These are phyloP conservation scores for Xiphophorus birchmanni DNA, from an alignment of 2,797 vertebrate genomes.

Conservation along the genomic window DNA sequence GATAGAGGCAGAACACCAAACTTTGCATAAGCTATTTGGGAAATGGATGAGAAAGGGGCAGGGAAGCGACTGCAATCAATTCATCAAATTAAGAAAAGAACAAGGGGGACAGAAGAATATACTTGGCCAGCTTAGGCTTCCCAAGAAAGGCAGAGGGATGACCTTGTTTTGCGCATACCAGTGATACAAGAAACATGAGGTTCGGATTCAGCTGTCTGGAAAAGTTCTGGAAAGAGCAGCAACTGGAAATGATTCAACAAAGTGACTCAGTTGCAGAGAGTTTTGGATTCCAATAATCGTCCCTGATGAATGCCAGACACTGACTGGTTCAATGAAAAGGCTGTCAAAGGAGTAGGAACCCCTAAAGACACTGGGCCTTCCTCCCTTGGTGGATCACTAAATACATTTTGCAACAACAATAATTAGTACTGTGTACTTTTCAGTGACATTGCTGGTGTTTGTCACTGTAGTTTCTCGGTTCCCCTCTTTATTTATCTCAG, in stretches of 20 bases:
- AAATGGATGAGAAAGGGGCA: slow-evolving; percentile 19
- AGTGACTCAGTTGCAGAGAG: slow-evolving; percentile 20
- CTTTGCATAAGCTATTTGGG: slow-evolving; percentile 29
- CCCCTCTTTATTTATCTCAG: no score
- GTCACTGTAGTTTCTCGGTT: neutral
- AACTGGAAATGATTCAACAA: slow-evolving; percentile 60
- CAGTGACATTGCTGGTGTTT: neutral
- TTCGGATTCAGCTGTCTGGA: slow-evolving; percentile 42
- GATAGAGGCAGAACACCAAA: slow-evolving; percentile 9
- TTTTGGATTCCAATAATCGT: slow-evolving; percentile 23
- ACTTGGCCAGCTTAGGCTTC: slow-evolving; percentile 8
- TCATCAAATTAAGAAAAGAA: slow-evolving; percentile 30
- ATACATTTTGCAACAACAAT: neutral
- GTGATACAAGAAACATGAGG: slow-evolving; percentile 54
- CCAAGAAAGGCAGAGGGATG: slow-evolving; percentile 19
- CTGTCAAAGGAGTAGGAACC: slow-evolving; percentile 6
- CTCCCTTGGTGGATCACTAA: neutral
- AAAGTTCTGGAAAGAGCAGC: slow-evolving; percentile 43
- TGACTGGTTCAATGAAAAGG: neutral
- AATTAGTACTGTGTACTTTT: neutral
- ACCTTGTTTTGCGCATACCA: slow-evolving; percentile 46
- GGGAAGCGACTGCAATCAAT: slow-evolving; percentile 49
- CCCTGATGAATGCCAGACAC: slow-evolving; percentile 38
- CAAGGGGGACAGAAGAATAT: slow-evolving; percentile 12
- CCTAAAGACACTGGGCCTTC: slow-evolving; percentile 4